Base-by-base conservation (phyloP, 2,888 invertebrate genomes). In the Keiferia lycopersicella region DNA sequence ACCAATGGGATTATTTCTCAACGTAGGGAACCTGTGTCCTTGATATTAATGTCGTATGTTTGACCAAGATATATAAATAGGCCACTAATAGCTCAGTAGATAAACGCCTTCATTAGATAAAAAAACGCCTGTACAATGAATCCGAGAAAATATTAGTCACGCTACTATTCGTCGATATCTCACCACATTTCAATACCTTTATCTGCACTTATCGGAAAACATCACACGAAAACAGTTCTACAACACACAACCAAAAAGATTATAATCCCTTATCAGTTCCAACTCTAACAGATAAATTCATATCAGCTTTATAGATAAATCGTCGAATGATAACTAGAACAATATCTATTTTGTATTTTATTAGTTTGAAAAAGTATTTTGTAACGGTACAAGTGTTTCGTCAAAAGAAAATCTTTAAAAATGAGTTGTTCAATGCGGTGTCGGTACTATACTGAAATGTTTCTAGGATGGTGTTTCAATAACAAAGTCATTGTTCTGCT, bases 401-500 rank as follows among this genome's bases (percentile, higher is more conserved):
- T 64, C 2, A 53, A 14, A 20, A 22, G 14, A 61, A 64, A 64
- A 45, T 56, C 63, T 66, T 38, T 22, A 38, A 69, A 64, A 61
- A 77, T 73, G 64, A 75, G 72, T 72, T 77, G 69, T 66, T 73
- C 72, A 22, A 79, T 83, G 70, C 76, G 78, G 63, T 85, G 82
- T 65, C 79, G 75, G 69, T 87, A 86, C 68, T 87, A 85, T 61
- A 79, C 79, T 0, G 81, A 86, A 22, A 75, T 77, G 45, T 76
- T 77, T 0, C 38, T 85, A 2, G 80, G 70, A 1, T 91, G 91
- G 91, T 82, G 83, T 76, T 48, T 86, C 51, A 83, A 88, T 50
- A 91, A 91, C 67, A 91, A 91, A 73, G 65, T 83, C 0, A 89
- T 91, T 51, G 88, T 91, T 3, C 73, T 91, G 0, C 73, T 91